phyloP scores from a whole-genome alignment of 2,113 vertebrate genomes.

The Dromiciops gliroides region DNA sequence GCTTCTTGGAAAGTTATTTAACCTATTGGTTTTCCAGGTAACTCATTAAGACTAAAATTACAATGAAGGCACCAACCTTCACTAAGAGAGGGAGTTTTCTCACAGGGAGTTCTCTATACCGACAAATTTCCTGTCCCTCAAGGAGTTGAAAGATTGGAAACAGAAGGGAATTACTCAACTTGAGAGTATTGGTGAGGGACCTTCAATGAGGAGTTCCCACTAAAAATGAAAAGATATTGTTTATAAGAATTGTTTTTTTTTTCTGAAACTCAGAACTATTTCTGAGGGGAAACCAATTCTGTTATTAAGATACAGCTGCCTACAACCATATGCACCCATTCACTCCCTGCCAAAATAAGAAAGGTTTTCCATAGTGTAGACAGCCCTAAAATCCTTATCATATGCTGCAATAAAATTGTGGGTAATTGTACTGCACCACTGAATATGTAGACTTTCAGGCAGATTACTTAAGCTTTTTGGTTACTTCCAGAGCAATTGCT shows the following conservation, averaged over 20 bases:
- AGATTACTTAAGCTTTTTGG: constrained; percentile 2
- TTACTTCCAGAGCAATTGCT: constrained; percentile 12
- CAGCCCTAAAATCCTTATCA: neutral
- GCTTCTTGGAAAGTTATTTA: no score
- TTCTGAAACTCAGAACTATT: constrained; percentile 30
- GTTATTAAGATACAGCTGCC: neutral
- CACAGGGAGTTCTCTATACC: neutral
- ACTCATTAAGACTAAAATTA: no score
- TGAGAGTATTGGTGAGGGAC: neutral
- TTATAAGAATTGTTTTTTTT: neutral
- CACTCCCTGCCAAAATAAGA: neutral
- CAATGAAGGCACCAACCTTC: neutral
- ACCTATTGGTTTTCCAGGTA: no score
- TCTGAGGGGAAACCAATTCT: neutral
- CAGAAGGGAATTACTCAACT: neutral
- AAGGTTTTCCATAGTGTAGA: neutral
- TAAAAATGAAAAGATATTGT: neutral
- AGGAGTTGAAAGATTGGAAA: neutral
- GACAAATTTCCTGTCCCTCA: neutral
- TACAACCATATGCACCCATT: neutral
- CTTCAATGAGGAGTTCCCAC: neutral
- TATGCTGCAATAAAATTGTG: neutral
- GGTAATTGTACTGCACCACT: constrained; percentile 18
- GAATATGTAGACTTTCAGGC: constrained; percentile 35
- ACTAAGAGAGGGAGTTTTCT: neutral